phyloP scores from a whole-genome alignment of 2,888 invertebrate species.

The Noctua janthe region DNA sequence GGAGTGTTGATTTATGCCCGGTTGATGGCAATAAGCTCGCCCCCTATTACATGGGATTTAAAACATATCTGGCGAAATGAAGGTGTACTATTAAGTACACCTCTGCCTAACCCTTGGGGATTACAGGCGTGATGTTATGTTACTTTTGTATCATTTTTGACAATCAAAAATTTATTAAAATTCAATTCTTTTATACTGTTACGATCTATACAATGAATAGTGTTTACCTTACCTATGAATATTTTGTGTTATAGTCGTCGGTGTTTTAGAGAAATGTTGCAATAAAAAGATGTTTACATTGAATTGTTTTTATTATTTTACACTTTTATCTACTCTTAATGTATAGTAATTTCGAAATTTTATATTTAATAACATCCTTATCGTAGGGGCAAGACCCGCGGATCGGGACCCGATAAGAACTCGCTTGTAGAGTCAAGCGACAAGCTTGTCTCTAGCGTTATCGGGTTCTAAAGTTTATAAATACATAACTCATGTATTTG shows the following conservation, averaged over 20 bases:
- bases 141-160: conserved; percentile 68
- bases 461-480: conserved; percentile 40
- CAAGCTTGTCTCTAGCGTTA: conserved; percentile 30
- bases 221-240: conserved; percentile 3
- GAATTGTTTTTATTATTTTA: conserved; percentile 63
- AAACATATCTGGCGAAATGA: too few relatives aligned
- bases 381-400: conserved; percentile 67
- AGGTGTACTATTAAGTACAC: too few relatives aligned
- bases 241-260: conserved; percentile 56
- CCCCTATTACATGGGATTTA: too few relatives aligned
- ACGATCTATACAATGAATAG: background rate
- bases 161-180: conserved; percentile 66
- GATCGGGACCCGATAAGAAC: conserved; percentile 61
- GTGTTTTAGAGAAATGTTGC: conserved; percentile 67
- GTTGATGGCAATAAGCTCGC: too few relatives aligned
- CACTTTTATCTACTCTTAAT: conserved; percentile 44
- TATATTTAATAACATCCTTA: conserved; percentile 59
- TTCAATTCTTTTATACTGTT: background rate
- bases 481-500: conserved; percentile 22
- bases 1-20: too few relatives aligned
- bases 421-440: background rate
- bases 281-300: conserved; percentile 72
- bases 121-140: background rate
- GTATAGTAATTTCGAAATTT: conserved; percentile 50
- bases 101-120: too few relatives aligned